phyloP scores from a whole-genome alignment of 1,140 invertebrate genomes.

The Holcopasites calliopsidis region DNA sequence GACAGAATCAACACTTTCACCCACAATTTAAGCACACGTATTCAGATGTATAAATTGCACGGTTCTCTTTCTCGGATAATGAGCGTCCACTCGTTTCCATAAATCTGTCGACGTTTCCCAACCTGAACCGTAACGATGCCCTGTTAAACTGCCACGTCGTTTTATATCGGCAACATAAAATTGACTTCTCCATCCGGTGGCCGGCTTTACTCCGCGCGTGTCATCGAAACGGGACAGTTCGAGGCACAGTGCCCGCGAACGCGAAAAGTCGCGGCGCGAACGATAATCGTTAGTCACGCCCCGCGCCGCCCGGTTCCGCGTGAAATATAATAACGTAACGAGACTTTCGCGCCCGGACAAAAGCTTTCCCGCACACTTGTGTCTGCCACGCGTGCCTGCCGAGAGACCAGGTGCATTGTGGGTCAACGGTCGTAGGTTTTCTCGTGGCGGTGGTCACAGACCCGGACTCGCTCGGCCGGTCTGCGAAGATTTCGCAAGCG shows the following conservation, averaged over 20 bases:
- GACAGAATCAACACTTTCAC: too few relatives aligned
- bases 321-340: conserved; percentile 18
- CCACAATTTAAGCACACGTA: too few relatives aligned
- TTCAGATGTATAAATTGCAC: too few relatives aligned
- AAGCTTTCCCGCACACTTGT: conserved; percentile 3
- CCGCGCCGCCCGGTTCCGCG: conserved; percentile 6
- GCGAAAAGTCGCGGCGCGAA: neutral
- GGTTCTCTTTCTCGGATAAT: too few relatives aligned
- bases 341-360: conserved; percentile 29
- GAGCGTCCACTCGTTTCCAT: too few relatives aligned
- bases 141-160: too few relatives aligned
- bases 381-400: too few relatives aligned
- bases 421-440: conserved; percentile 52
- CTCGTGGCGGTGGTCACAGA: conserved; percentile 28
- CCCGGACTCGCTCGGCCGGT: conserved; percentile 31
- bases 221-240: neutral
- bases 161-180: too few relatives aligned
- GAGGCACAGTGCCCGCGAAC: neutral
- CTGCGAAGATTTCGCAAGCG: conserved; percentile 59
- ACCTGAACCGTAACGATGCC: too few relatives aligned
- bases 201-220: too few relatives aligned
- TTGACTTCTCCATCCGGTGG: too few relatives aligned
- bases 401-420: conserved; percentile 15
- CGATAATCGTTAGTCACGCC: conserved; percentile 30
- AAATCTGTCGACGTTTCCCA: too few relatives aligned